Evolutionary conservation across 2,797 vertebrate genomes (phyloP).

Genomic region (Caiman crocodilus): DNA sequence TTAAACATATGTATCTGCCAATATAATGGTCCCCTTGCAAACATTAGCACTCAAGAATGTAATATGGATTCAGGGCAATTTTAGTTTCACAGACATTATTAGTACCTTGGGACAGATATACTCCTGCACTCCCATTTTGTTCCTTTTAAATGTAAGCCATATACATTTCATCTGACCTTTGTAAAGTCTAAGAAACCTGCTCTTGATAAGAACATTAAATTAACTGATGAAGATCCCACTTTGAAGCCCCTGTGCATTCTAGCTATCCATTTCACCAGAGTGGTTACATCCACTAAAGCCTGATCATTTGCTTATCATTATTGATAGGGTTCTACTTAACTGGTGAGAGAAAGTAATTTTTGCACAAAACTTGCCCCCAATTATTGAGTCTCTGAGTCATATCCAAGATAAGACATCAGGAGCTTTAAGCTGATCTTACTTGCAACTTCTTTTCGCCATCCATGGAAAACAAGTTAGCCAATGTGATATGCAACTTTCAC

Average conservation of each 20-base stretch:
- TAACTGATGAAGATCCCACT: slow-evolving; percentile 13
- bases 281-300: no score
- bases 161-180: slow-evolving; percentile 68
- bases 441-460: background rate
- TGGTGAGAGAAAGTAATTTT: background rate
- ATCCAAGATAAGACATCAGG: background rate
- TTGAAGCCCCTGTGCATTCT: background rate
- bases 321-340: no score
- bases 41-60: slow-evolving; percentile 58
- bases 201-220: slow-evolving; percentile 29
- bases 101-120: slow-evolving; percentile 46
- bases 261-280: background rate
- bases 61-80: slow-evolving; percentile 52
- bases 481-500: background rate
- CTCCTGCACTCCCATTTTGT: slow-evolving; percentile 4
- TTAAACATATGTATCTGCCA: slow-evolving; percentile 53
- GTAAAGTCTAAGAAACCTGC: slow-evolving; percentile 39
- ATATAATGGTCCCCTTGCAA: slow-evolving; percentile 43
- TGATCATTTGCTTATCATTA: no score
- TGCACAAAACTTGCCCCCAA: background rate
- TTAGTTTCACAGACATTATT: slow-evolving; percentile 60
- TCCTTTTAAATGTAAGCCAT: slow-evolving; percentile 32
- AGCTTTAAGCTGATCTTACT: background rate
- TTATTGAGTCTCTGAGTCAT: background rate
- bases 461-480: background rate